These are phyloP conservation scores for Heliconius charithonia DNA, from an alignment of 2,888 invertebrate species.

Conservation along the genomic window DNA sequence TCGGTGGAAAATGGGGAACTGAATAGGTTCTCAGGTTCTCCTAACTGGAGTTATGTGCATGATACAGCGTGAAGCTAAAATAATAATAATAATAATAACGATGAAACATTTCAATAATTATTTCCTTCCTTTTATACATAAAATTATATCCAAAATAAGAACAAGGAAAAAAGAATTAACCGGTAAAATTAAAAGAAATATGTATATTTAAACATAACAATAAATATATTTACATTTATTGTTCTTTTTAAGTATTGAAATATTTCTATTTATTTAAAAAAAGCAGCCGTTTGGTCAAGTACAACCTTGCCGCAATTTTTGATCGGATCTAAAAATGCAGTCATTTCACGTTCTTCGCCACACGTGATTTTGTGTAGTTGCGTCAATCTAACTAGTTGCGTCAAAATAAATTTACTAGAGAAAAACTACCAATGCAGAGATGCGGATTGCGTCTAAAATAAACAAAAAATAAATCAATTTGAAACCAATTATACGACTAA, in stretches of 20 bases:
- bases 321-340: conserved; percentile 7
- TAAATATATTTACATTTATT: too few species aligned
- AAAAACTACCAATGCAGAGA: background rate
- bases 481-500: background rate
- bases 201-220: too few species aligned
- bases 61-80: too few species aligned
- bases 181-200: too few species aligned
- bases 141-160: too few species aligned
- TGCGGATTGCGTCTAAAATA: background rate
- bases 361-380: conserved; percentile 14
- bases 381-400: background rate
- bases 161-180: too few species aligned
- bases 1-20: background rate
- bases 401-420: background rate
- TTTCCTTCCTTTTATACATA: too few species aligned
- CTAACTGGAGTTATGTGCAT: too few species aligned
- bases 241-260: background rate
- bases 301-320: conserved; percentile 10
- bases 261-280: conserved; percentile 2
- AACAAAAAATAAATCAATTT: background rate
- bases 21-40: background rate
- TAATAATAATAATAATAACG: too few species aligned
- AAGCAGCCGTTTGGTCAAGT: background rate
- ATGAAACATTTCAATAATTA: too few species aligned
- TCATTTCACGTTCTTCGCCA: conserved; percentile 14